Evolutionary conservation across 2,113 vertebrate genomes (phyloP).

Genomic region (Dolichallabes microphthalmus): DNA sequence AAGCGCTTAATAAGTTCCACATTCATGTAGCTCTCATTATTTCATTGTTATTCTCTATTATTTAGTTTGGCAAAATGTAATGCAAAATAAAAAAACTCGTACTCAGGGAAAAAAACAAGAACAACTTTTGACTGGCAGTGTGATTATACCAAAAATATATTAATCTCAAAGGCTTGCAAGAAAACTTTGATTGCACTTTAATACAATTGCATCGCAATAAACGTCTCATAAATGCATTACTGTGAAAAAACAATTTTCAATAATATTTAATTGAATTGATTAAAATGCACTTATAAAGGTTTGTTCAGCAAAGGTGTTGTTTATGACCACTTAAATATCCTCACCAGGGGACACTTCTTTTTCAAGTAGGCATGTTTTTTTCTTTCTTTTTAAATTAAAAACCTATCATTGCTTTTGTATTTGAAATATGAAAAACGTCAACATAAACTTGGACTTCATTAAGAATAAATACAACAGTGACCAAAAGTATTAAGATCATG

Average conservation of each 20-base stretch:
- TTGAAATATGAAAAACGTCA: neutral
- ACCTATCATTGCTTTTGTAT: neutral
- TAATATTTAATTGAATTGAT: neutral
- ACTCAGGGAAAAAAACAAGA: neutral
- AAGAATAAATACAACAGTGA: neutral
- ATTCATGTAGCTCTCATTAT: neutral
- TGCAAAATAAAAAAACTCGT: too few relatives aligned
- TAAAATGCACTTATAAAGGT: neutral
- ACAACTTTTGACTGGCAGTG: neutral
- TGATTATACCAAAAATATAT: neutral
- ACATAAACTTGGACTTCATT: neutral
- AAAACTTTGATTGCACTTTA: neutral
- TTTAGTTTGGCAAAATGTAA: neutral
- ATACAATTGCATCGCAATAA: neutral
- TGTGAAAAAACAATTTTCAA: neutral
- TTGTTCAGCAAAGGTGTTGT: neutral
- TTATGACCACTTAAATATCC: neutral
- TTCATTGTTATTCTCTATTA: neutral
- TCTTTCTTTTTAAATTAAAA: too few relatives aligned
- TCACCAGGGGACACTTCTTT: neutral
- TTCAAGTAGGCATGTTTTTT: neutral
- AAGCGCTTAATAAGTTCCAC: neutral
- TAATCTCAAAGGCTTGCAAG: conserved; percentile 1
- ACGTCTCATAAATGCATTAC: neutral
- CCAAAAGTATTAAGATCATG: too few relatives aligned